phyloP scores from a whole-genome alignment of 2,797 vertebrate species.

The Ptychadena robeensis region DNA sequence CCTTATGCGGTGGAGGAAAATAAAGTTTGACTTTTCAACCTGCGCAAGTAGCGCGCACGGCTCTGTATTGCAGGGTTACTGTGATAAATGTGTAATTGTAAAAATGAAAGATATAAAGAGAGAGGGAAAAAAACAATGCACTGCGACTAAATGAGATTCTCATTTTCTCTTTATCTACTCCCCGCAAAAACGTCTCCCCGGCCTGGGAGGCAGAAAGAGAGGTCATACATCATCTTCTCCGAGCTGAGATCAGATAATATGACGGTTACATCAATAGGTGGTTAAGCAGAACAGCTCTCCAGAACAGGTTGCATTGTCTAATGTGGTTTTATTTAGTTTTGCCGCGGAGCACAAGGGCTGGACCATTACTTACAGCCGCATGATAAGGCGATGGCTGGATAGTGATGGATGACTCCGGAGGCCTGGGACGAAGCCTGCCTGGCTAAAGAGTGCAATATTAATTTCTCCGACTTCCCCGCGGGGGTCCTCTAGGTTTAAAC shows the following conservation, averaged over 20 bases:
- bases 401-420: background rate
- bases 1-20: background rate
- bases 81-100: conserved; percentile 51
- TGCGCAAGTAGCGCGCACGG: background rate
- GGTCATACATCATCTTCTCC: conserved; percentile 37
- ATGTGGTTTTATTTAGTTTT: conserved; percentile 17
- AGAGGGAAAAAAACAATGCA: conserved; percentile 15
- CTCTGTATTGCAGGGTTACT: conserved; percentile 25
- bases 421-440: background rate
- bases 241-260: conserved; percentile 46
- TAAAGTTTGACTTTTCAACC: conserved; percentile 19
- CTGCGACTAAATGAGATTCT: conserved; percentile 28
- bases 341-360: background rate
- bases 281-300: conserved; percentile 8
- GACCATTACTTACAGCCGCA: conserved; percentile 7
- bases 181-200: conserved; percentile 36
- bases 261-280: conserved; percentile 49
- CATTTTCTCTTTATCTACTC: conserved; percentile 48
- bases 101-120: conserved; percentile 3
- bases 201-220: background rate
- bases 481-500: background rate
- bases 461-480: background rate
- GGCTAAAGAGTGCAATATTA: conserved; percentile 1
- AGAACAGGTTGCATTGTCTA: conserved; percentile 18
- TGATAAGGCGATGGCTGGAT: background rate